phyloP scores from a whole-genome alignment of 2,888 invertebrate species.

The Nephrotoma flavescens region DNA sequence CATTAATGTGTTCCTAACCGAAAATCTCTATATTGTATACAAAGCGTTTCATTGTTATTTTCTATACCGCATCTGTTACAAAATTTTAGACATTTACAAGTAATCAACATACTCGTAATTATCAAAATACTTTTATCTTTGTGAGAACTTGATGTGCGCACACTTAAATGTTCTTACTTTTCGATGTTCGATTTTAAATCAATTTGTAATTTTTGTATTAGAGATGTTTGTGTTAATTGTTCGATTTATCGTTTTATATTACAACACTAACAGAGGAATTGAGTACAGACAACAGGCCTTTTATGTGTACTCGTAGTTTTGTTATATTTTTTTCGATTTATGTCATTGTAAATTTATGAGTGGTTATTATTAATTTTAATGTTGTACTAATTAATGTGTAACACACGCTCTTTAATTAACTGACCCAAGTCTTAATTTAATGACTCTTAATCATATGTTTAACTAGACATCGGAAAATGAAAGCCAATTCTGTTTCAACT shows the following conservation, averaged over 20 bases:
- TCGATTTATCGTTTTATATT: neutral
- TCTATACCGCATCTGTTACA: neutral
- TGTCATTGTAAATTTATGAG: neutral
- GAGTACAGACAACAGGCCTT: neutral
- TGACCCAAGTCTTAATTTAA: too few species aligned
- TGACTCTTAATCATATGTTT: too few species aligned
- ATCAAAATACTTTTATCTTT: too few species aligned
- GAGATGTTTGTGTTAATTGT: neutral
- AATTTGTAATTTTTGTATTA: neutral
- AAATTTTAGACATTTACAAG: neutral
- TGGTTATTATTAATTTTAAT: neutral
- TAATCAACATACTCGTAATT: neutral
- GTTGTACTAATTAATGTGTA: neutral
- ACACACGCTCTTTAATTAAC: too few species aligned
- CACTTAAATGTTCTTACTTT: neutral
- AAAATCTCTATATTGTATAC: neutral
- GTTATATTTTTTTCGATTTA: neutral
- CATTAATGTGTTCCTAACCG: neutral
- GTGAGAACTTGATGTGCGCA: neutral
- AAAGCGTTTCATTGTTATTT: neutral
- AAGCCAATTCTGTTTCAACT: too few species aligned
- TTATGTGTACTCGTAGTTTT: neutral
- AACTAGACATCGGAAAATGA: too few species aligned
- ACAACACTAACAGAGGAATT: neutral
- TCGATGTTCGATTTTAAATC: neutral